A percentile compares a stretch with the other conserved stretches of the same genome.
These are phyloP conservation scores for Chymomyza costata DNA, from an alignment of 1,140 invertebrate genomes.

Conservation along the genomic window DNA sequence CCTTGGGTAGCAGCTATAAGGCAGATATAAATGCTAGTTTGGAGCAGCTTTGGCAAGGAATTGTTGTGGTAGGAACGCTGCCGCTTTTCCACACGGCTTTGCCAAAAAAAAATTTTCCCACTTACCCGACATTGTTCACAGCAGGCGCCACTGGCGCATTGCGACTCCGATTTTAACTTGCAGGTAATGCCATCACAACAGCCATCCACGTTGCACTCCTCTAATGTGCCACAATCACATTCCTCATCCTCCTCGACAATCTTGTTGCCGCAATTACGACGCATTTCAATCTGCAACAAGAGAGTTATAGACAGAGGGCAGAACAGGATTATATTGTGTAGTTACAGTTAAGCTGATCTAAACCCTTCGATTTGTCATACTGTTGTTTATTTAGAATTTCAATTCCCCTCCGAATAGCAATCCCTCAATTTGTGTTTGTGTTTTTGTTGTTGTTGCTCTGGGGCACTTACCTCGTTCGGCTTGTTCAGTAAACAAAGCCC, in stretches of 20 bases:
- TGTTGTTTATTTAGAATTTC: too few species aligned
- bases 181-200: slow-evolving; percentile 98
- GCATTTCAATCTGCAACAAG: slow-evolving; percentile 80
- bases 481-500: slow-evolving; percentile 93
- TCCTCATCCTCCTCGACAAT: slow-evolving; percentile 96
- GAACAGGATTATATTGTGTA: neutral
- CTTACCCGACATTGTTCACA: slow-evolving; percentile 93
- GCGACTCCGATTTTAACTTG: slow-evolving; percentile 90
- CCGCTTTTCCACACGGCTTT: neutral
- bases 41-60: too few species aligned
- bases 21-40: too few species aligned
- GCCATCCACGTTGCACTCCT: slow-evolving; percentile 91
- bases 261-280: slow-evolving; percentile 92
- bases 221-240: slow-evolving; percentile 91
- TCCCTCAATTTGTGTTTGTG: too few species aligned
- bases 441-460: neutral
- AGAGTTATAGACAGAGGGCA: neutral
- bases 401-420: too few species aligned
- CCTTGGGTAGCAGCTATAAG: slow-evolving; percentile 83
- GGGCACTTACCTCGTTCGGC: slow-evolving; percentile 86
- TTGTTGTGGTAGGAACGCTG: too few species aligned
- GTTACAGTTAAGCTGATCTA: too few species aligned
- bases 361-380: too few species aligned
- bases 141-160: slow-evolving; percentile 94
- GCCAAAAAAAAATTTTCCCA: neutral